phyloP scores from a whole-genome alignment of 2,888 invertebrate genomes.

The Bibio marci region DNA sequence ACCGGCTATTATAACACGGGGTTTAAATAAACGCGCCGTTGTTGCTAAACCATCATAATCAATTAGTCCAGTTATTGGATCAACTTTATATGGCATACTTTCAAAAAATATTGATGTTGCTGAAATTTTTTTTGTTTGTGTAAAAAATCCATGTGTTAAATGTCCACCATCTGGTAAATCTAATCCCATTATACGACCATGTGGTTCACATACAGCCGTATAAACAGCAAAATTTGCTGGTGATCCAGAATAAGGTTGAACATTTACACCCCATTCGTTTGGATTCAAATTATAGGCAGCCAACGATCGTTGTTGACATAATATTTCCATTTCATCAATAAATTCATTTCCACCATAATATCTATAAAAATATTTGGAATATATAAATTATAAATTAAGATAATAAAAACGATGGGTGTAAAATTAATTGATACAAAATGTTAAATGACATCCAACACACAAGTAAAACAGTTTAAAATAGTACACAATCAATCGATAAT shows the following conservation, averaged over 20 bases:
- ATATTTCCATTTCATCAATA: slow-evolving; percentile 81
- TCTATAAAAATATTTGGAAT: slow-evolving; percentile 35
- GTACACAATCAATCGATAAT: no score
- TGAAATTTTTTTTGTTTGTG: slow-evolving; percentile 77
- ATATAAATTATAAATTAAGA: no score
- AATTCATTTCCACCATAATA: slow-evolving; percentile 96
- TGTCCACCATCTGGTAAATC: slow-evolving; percentile 97
- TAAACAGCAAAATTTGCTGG: slow-evolving; percentile 97
- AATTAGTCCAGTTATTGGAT: slow-evolving; percentile 68
- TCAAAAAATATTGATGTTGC: slow-evolving; percentile 97
- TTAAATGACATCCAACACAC: no score
- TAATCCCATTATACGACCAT: slow-evolving; percentile 91
- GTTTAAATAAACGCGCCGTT: slow-evolving; percentile 74
- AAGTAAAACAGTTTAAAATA: no score
- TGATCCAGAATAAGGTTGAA: slow-evolving; percentile 88
- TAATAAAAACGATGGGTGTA: no score
- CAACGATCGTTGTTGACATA: slow-evolving; percentile 76
- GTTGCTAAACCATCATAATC: slow-evolving; percentile 80
- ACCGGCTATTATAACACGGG: slow-evolving; percentile 85
- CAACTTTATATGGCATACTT: slow-evolving; percentile 89
- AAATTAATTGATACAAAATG: no score
- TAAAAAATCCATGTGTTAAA: slow-evolving; percentile 84
- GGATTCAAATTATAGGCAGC: slow-evolving; percentile 65
- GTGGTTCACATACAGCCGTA: slow-evolving; percentile 76
- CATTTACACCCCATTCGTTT: slow-evolving; percentile 92